Evolutionary conservation across 2,888 invertebrate species (phyloP).

Genomic region (Aleiodes testaceus): DNA sequence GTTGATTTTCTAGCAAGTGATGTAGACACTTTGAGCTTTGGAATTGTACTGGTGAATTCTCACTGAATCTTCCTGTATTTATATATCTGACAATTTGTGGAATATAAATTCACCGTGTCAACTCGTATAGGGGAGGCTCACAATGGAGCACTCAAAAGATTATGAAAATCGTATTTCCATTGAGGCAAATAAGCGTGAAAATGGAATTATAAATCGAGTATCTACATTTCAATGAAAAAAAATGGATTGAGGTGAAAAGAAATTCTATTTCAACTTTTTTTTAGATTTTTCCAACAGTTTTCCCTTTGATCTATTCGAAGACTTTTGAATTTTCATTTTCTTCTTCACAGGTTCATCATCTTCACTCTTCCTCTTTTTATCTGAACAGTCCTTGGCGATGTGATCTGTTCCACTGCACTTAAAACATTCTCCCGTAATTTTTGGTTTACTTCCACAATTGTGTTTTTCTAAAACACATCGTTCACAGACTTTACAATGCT

Average conservation of each 20-base stretch:
- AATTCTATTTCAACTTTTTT: too few species aligned
- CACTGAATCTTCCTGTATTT: constrained; percentile 53
- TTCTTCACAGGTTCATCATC: neutral
- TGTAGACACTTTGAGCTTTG: constrained; percentile 41
- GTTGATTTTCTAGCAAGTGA: neutral
- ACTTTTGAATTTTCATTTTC: too few species aligned
- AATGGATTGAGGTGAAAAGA: too few species aligned
- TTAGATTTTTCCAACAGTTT: too few species aligned
- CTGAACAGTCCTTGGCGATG: constrained; percentile 58
- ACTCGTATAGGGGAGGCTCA: constrained; percentile 47
- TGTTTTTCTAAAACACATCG: constrained; percentile 78
- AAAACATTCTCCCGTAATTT: constrained; percentile 61
- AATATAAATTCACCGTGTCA: constrained; percentile 57
- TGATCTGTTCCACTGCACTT: constrained; percentile 63
- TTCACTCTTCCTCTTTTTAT: constrained; percentile 44
- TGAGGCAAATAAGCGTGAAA: constrained; percentile 32
- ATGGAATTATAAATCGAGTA: too few species aligned
- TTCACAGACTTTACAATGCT: constrained; percentile 83
- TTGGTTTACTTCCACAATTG: constrained; percentile 72
- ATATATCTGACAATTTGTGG: constrained; percentile 54
- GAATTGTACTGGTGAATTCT: constrained; percentile 53
- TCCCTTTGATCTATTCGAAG: too few species aligned
- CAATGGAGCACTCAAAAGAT: constrained; percentile 65
- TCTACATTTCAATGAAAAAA: too few species aligned
- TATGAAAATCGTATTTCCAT: constrained; percentile 58